Conservation (phyloP, 2,113 vertebrate genomes). For the Dipodomys spectabilis region DNA sequence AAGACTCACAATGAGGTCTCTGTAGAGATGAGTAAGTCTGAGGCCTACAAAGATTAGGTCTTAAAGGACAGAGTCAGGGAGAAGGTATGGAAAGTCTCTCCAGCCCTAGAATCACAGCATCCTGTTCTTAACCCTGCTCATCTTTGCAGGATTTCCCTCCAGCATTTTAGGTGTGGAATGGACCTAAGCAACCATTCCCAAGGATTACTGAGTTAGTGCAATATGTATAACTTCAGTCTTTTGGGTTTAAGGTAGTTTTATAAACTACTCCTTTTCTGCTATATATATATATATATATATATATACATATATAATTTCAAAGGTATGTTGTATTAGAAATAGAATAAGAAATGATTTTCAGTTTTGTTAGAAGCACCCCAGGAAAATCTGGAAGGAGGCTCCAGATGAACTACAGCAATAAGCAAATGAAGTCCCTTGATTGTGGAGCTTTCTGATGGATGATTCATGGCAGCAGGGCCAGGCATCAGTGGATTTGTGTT, state of each 20-base stretch:
- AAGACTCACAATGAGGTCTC: not conserved
- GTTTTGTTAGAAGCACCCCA: not conserved
- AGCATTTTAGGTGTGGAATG: not conserved
- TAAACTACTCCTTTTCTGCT: not conserved
- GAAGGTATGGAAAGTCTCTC: not conserved
- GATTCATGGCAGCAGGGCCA: not conserved
- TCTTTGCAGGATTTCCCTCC: not conserved
- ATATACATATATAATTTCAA: not conserved
- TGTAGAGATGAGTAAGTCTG: not conserved
- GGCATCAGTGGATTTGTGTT: not conserved
- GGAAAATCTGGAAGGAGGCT: constrained; percentile 31
- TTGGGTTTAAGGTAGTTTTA: constrained; percentile 12
- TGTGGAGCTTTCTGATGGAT: not conserved
- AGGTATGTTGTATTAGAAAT: not conserved
- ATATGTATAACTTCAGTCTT: not conserved
- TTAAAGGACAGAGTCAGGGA: not conserved
- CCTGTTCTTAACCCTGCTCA: not conserved
- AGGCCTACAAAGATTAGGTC: constrained; percentile 10
- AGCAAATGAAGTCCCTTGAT: not conserved
- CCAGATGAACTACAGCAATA: not conserved
- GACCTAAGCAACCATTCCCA: not conserved
- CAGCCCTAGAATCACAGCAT: not conserved
- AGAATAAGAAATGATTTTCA: not conserved
- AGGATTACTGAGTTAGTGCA: not conserved
- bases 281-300: too few species aligned